Evolutionary conservation across 2,113 vertebrate genomes (phyloP), one percentile per base, ranked within the genome.

Genomic region (Amblyopsis rosae): DNA sequence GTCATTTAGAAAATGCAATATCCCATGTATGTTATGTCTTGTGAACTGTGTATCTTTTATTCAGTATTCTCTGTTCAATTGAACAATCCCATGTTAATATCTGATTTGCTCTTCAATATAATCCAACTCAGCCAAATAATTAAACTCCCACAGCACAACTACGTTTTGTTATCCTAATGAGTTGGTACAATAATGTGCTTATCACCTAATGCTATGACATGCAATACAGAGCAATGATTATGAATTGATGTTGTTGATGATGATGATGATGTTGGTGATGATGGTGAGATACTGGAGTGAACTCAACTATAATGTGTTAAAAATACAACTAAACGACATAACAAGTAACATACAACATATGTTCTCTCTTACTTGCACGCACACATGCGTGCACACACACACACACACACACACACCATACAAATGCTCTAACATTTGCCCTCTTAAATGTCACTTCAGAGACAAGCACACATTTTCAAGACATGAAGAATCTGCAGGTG

Each of bases 401-500:
- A 60, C 15, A 15, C 19, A 11, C 50, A 47, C 47, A 59, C 58
- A 41, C 67, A 72, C 33, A 65, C 63, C 56, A 35, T 54, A 3
- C 15, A 17, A 16, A 55, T 12, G 46, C 26, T 8, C 35, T 8
- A 5, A 73, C 45, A 74, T 47, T 67, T 68, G 6, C 50, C 69
- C 74, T 75, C 63, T 80, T 78, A 19, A 49, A 62, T 74, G 74
- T 70, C 59, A 73, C 72, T 85, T 62, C 41, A 78, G 69, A 64
- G 72, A 76, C 70, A 54, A 55, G 73, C 86, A 91, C 86, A 89
- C 90, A 86, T 93, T 91, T 89, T 89, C 82, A 92, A 87, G 93
- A 94, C 94, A 92, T 92, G 86, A 87, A 94, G 90, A 91, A 90
- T 89, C 90, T 90, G 91, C 91, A 93, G 89, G 91, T 92, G 90